Percentiles rank a stretch among this genome's conserved stretches.
These are phyloP conservation scores for Furcula furcula DNA, from an alignment of 2,888 invertebrate genomes.

Conservation along the genomic window DNA sequence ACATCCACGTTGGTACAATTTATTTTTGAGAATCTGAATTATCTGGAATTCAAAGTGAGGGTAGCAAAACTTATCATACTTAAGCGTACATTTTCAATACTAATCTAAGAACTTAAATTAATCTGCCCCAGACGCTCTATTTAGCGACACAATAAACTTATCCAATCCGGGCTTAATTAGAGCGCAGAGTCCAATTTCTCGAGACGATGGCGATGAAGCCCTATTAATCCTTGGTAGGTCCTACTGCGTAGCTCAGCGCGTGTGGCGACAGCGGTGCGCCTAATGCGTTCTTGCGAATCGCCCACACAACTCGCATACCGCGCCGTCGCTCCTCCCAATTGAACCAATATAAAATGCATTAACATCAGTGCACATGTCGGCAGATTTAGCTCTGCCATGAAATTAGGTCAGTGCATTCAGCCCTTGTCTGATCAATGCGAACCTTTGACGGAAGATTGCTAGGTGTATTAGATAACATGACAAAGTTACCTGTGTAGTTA, in stretches of 20 bases:
- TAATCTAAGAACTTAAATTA: no score
- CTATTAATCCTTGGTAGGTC: constrained; percentile 32
- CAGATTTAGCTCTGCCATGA: constrained; percentile 58
- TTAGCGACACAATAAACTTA: constrained; percentile 7
- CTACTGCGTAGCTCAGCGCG: constrained; percentile 20
- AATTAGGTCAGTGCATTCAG: constrained; percentile 61
- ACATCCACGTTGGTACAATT: no score
- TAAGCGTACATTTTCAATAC: no score
- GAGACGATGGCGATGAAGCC: constrained; percentile 31
- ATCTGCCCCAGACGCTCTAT: constrained; percentile 5
- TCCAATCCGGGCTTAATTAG: constrained; percentile 7
- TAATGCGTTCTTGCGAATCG: constrained; percentile 76
- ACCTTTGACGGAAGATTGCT: no score
- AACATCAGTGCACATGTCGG: constrained; percentile 67
- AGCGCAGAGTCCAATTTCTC: constrained; percentile 27
- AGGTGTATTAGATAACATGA: no score
- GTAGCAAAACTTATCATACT: no score
- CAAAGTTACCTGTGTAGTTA: no score
- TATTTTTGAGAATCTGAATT: no score
- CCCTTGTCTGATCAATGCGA: constrained; percentile 17
- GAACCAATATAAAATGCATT: constrained; percentile 82
- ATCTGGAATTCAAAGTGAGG: no score
- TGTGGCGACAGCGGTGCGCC: constrained; percentile 37
- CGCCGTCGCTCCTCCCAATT: constrained; percentile 76
- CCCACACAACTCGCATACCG: constrained; percentile 77